These are phyloP conservation scores for Cebus imitator DNA, from an alignment of 2,113 vertebrate species.

Conservation along the genomic window DNA sequence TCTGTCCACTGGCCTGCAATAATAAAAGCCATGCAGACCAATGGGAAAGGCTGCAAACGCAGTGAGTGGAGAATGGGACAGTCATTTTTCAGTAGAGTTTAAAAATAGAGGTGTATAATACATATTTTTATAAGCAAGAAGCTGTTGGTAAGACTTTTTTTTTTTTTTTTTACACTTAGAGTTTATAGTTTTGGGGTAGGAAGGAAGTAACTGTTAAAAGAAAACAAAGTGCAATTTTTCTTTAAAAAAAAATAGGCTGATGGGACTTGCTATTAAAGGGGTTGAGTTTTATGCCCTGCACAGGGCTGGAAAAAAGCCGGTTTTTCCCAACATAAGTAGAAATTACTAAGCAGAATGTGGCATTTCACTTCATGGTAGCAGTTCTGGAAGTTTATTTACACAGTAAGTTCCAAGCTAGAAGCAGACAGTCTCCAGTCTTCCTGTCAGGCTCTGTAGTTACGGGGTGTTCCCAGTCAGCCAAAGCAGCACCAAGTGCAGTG, in stretches of 20 bases:
- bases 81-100: conserved; percentile 47
- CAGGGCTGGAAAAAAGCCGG: conserved; percentile 60
- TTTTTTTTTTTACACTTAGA: conserved; percentile 25
- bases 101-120: conserved; percentile 66
- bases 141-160: conserved; percentile 24
- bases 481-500: conserved; percentile 60
- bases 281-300: conserved; percentile 26
- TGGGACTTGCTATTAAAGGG: conserved; percentile 20
- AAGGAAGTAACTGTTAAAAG: conserved; percentile 58
- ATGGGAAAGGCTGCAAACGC: background rate
- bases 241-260: conserved; percentile 14
- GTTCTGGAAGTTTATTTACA: conserved; percentile 73
- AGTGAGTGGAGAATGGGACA: conserved; percentile 20
- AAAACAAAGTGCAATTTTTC: conserved; percentile 58
- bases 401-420: conserved; percentile 36
- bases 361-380: conserved; percentile 52
- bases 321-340: conserved; percentile 47
- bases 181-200: conserved; percentile 56
- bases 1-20: background rate
- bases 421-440: conserved; percentile 33
- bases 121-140: conserved; percentile 74
- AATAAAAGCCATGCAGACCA: background rate
- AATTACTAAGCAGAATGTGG: conserved; percentile 55
- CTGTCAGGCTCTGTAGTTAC: background rate
- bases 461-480: conserved; percentile 40